These are phyloP conservation scores for Falco cherrug DNA, from an alignment of 2,797 vertebrate species.

Conservation along the genomic window DNA sequence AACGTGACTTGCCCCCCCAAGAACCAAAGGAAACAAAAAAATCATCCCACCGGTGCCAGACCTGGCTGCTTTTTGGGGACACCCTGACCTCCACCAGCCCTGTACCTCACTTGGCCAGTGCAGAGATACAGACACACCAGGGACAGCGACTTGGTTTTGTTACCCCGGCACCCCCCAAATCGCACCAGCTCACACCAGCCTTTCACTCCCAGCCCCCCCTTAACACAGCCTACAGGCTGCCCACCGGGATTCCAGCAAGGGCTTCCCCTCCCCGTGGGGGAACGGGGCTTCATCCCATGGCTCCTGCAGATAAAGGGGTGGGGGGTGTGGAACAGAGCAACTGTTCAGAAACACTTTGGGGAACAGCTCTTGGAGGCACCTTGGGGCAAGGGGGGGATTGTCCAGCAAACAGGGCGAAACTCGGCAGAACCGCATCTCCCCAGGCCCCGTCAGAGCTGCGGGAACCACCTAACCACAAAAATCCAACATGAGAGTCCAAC, in stretches of 20 bases:
- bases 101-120: rapidly evolving
- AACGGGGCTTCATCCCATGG: neutral
- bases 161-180: neutral
- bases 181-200: neutral
- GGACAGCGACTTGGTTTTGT: rapidly evolving
- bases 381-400: neutral
- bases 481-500: rapidly evolving
- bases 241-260: neutral
- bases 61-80: neutral
- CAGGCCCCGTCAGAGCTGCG: rapidly evolving
- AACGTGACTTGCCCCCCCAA: too few relatives aligned
- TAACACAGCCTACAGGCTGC: neutral
- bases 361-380: neutral
- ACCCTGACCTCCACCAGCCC: neutral
- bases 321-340: neutral
- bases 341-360: neutral
- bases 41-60: neutral
- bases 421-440: rapidly evolving
- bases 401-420: neutral
- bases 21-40: neutral
- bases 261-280: neutral
- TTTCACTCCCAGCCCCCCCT: neutral
- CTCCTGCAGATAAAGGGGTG: neutral
- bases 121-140: rapidly evolving
- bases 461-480: rapidly evolving